Percentiles rank a stretch among this genome's conserved stretches.
Conservation (phyloP, 1,140 invertebrate species). For the Metaphire vulgaris region DNA sequence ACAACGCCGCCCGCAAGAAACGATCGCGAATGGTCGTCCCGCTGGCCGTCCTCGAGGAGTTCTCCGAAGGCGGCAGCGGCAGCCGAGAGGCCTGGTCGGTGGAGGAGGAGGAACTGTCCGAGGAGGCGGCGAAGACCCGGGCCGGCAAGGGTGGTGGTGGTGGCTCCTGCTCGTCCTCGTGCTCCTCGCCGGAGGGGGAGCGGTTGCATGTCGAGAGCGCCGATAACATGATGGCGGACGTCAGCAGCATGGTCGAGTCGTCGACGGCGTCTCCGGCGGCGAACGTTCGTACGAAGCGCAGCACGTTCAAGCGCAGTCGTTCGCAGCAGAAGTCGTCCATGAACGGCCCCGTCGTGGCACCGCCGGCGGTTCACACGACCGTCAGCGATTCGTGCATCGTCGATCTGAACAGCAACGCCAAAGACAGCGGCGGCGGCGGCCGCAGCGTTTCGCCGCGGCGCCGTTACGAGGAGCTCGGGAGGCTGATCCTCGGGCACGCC, state of each 20-base stretch:
- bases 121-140: neutral
- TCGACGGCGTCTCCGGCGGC: neutral
- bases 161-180: no score
- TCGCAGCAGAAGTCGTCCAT: neutral
- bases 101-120: constrained; percentile 7
- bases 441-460: neutral
- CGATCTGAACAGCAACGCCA: no score
- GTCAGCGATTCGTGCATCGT: no score
- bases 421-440: neutral
- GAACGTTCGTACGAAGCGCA: neutral
- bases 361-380: no score
- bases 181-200: no score
- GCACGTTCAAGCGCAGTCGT: neutral
- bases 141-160: no score
- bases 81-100: constrained; percentile 4
- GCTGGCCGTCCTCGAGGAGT: constrained; percentile 10
- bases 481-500: constrained; percentile 1
- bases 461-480: constrained; percentile 7
- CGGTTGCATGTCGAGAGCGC: no score
- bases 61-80: constrained; percentile 2
- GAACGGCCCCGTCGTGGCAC: neutral
- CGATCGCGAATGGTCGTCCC: neutral
- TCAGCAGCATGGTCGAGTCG: neutral
- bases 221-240: neutral
- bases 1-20: constrained; percentile 3